Percentiles rank a stretch among this genome's conserved stretches.
Conservation (phyloP, 2,888 invertebrate species). For the Torymus texanus region DNA sequence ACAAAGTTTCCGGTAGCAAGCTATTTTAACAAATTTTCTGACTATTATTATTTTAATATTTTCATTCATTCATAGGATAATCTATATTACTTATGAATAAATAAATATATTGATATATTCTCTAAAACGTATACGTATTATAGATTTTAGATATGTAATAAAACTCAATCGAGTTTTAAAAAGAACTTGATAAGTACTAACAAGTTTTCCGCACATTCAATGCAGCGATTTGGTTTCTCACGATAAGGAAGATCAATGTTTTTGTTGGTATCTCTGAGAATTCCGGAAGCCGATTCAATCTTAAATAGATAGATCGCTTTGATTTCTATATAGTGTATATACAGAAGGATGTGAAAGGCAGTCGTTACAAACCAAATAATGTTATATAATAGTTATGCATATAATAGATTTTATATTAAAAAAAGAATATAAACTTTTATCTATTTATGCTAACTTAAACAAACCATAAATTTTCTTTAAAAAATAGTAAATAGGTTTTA, state of each 20-base stretch:
- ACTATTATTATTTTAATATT: no score
- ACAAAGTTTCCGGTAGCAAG: no score
- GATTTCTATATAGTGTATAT: background rate
- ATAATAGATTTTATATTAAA: no score
- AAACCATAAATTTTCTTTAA: no score
- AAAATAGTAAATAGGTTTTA: no score
- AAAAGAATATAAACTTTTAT: no score
- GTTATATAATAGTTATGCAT: slow-evolving; percentile 25
- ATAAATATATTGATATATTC: no score
- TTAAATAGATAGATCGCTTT: slow-evolving; percentile 15
- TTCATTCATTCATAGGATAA: no score
- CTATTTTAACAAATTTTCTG: no score
- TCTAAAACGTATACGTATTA: no score
- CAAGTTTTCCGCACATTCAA: slow-evolving; percentile 13
- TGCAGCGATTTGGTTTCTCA: slow-evolving; percentile 22
- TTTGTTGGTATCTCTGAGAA: slow-evolving; percentile 6
- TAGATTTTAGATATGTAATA: background rate
- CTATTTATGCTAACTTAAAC: no score
- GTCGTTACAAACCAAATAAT: background rate
- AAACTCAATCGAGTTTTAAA: slow-evolving; percentile 1
- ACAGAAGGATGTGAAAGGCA: slow-evolving; percentile 24
- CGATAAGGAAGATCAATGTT: slow-evolving; percentile 14
- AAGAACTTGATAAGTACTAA: slow-evolving; percentile 24
- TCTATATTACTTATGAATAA: no score
- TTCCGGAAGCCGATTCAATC: slow-evolving; percentile 30